A percentile compares a stretch with the other conserved stretches of the same genome.
phyloP scores from a whole-genome alignment of 2,888 invertebrate species.

The Ennomos erosarius region DNA sequence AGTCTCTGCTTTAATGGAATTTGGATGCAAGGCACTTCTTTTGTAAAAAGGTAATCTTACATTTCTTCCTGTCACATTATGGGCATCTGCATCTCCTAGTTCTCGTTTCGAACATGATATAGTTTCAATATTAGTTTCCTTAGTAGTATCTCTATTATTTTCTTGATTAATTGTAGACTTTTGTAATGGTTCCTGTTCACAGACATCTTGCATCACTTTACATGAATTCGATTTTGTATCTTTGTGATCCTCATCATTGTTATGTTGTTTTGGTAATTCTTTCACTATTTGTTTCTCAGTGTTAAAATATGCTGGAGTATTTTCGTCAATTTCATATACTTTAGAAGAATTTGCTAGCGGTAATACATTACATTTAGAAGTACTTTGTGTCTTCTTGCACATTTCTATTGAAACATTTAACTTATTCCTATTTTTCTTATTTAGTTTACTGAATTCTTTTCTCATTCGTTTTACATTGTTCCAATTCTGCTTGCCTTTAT shows the following conservation, averaged over 20 bases:
- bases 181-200: background rate
- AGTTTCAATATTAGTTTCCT: slow-evolving; percentile 6
- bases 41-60: slow-evolving; percentile 62
- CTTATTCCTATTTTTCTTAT: slow-evolving; percentile 70
- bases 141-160: background rate
- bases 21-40: slow-evolving; percentile 53
- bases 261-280: slow-evolving; percentile 16
- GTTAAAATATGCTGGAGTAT: slow-evolving; percentile 50
- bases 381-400: slow-evolving; percentile 65
- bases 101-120: slow-evolving; percentile 5
- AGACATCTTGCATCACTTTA: background rate
- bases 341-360: slow-evolving; percentile 35
- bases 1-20: slow-evolving; percentile 29
- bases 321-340: slow-evolving; percentile 60
- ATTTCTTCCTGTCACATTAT: slow-evolving; percentile 3
- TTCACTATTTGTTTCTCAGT: slow-evolving; percentile 20
- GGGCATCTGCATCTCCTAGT: background rate
- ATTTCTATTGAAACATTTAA: slow-evolving; percentile 79
- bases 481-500: slow-evolving; percentile 67
- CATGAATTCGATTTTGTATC: background rate
- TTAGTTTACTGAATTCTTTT: slow-evolving; percentile 75
- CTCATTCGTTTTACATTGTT: slow-evolving; percentile 77
- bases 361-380: slow-evolving; percentile 37
- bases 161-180: background rate
- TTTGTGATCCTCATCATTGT: slow-evolving; percentile 1